phyloP scores from a whole-genome alignment of 2,888 invertebrate genomes.

The Drosophila anomalata region DNA sequence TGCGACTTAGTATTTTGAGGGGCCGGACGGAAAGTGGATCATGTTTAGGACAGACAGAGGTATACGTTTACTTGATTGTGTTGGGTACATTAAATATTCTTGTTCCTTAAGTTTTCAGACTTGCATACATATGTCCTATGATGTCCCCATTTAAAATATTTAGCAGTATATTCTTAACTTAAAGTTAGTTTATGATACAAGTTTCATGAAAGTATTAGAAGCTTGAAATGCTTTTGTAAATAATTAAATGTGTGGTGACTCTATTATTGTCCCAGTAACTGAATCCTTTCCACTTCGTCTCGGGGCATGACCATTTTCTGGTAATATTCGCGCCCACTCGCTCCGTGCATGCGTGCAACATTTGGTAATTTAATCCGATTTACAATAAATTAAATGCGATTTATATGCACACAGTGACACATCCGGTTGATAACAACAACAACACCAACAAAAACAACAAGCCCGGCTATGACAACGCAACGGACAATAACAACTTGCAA shows the following conservation, averaged over 20 bases:
- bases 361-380: conserved; percentile 83
- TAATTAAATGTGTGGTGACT: background rate
- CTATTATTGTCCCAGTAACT: background rate
- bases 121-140: background rate
- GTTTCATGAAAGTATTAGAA: too few species aligned
- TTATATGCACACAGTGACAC: conserved; percentile 78
- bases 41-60: background rate
- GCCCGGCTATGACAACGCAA: conserved; percentile 29
- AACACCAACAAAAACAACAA: conserved; percentile 38
- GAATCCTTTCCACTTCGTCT: background rate
- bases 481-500: conserved; percentile 63
- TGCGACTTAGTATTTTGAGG: conserved; percentile 27
- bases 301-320: background rate
- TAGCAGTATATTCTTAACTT: too few species aligned
- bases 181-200: too few species aligned
- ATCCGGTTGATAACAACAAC: conserved; percentile 75
- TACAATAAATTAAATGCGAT: conserved; percentile 82
- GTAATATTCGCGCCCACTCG: conserved; percentile 6
- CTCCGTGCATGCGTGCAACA: conserved; percentile 65
- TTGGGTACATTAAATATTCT: background rate
- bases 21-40: background rate
- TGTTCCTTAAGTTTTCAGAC: conserved; percentile 9
- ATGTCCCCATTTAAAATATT: background rate
- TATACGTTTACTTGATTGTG: conserved; percentile 6
- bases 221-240: background rate